Conservation (phyloP, 1,140 invertebrate genomes). For the Drosophila murphyi region DNA sequence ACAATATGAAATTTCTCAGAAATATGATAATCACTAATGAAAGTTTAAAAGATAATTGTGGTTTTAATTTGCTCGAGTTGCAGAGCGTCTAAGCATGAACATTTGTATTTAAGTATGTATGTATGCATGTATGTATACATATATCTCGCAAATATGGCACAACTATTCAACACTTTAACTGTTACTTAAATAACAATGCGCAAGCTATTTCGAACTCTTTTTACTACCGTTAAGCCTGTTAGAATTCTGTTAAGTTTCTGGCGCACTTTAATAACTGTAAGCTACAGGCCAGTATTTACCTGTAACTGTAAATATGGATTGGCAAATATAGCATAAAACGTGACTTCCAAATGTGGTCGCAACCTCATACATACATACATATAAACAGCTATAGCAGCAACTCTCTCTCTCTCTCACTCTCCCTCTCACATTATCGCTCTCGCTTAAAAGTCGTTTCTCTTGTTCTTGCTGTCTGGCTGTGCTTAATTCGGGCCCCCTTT, state of each 20-base stretch:
- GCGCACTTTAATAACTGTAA: background rate
- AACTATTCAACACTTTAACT: no score
- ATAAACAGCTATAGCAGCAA: background rate
- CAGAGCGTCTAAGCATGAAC: no score
- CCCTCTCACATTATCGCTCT: background rate
- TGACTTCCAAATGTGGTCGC: slow-evolving; percentile 48
- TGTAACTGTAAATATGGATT: background rate
- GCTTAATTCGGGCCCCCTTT: slow-evolving; percentile 63
- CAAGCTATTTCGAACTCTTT: no score
- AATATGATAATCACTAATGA: background rate
- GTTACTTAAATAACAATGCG: no score
- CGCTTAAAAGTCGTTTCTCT: background rate
- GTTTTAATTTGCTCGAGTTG: no score
- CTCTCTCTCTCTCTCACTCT: slow-evolving; percentile 10
- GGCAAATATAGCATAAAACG: background rate
- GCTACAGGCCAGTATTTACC: background rate
- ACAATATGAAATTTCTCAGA: background rate
- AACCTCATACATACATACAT: background rate
- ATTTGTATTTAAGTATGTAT: no score
- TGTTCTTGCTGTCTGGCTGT: background rate
- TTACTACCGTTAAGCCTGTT: no score
- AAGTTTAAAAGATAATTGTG: no score
- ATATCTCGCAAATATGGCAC: no score
- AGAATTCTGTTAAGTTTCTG: no score
- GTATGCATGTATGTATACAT: no score